Percentiles rank a stretch among this genome's conserved stretches.
Evolutionary conservation across 2,113 vertebrate species (phyloP).

Genomic region (Phasianus colchicus): DNA sequence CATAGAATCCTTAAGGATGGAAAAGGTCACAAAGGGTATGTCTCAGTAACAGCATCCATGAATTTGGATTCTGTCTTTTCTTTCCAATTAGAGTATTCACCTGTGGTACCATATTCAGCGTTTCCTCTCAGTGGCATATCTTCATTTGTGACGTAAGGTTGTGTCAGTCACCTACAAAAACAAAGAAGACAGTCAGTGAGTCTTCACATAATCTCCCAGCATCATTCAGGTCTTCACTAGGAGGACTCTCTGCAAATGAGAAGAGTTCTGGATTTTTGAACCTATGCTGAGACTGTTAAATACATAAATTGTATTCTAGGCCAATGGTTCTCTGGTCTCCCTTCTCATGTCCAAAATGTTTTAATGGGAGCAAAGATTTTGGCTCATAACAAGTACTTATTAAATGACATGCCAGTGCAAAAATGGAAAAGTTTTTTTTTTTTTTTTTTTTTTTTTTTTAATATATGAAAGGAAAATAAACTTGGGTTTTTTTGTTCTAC

Average conservation of each 20-base stretch:
- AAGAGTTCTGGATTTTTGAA: not conserved
- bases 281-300: not conserved
- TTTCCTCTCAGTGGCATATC: not conserved
- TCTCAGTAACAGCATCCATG: not conserved
- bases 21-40: not conserved
- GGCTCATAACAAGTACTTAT: not conserved
- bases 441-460: not conserved
- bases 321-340: not conserved
- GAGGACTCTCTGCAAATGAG: not conserved
- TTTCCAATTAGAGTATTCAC: not conserved
- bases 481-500: not conserved
- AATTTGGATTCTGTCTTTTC: not conserved
- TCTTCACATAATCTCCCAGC: fast-evolving
- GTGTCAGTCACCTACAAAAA: not conserved
- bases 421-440: not conserved
- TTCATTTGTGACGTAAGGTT: not conserved
- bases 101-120: not conserved
- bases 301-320: not conserved
- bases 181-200: not conserved
- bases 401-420: not conserved
- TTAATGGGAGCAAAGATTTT: not conserved
- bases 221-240: not conserved
- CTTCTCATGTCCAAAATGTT: not conserved
- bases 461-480: not conserved
- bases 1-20: no score